A percentile compares a stretch with the other conserved stretches of the same genome.
phyloP scores from a whole-genome alignment of 2,113 vertebrate genomes.

The Silurus asotus region DNA sequence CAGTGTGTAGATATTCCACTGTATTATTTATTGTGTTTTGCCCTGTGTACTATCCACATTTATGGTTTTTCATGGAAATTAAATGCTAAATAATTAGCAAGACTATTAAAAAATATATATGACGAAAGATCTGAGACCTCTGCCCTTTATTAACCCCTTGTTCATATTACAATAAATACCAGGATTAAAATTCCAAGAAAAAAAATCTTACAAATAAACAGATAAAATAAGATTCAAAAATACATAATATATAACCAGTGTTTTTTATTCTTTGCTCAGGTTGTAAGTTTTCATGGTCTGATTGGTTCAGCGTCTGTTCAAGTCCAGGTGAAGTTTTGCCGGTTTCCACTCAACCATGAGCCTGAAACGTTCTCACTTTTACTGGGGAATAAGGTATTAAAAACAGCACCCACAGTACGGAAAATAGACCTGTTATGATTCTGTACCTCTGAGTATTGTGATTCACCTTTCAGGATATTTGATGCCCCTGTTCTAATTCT shows the following conservation, averaged over 20 bases:
- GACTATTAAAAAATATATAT: too few relatives aligned
- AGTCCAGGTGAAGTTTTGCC: conserved; percentile 42
- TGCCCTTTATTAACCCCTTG: too few relatives aligned
- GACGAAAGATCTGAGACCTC: too few relatives aligned
- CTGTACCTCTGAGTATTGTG: too few relatives aligned
- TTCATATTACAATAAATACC: not conserved
- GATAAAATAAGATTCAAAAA: too few relatives aligned
- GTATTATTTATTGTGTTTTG: too few relatives aligned
- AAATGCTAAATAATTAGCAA: too few relatives aligned
- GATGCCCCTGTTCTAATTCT: not conserved
- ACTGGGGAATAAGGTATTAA: conserved; percentile 39
- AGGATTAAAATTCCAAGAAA: not conserved
- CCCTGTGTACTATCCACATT: too few relatives aligned
- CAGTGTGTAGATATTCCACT: too few relatives aligned
- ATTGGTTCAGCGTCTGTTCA: conserved; percentile 10
- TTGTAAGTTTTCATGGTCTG: not conserved
- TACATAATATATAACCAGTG: too few relatives aligned
- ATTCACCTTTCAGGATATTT: not conserved
- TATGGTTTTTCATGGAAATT: too few relatives aligned
- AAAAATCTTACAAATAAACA: not conserved
- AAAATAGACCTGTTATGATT: too few relatives aligned
- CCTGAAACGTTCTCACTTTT: conserved; percentile 40
- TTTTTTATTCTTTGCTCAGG: conserved; percentile 17
- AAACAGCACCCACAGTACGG: not conserved
- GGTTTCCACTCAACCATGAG: conserved; percentile 22